phyloP scores from a whole-genome alignment of 2,797 vertebrate species.

The Takifugu rubripes region DNA sequence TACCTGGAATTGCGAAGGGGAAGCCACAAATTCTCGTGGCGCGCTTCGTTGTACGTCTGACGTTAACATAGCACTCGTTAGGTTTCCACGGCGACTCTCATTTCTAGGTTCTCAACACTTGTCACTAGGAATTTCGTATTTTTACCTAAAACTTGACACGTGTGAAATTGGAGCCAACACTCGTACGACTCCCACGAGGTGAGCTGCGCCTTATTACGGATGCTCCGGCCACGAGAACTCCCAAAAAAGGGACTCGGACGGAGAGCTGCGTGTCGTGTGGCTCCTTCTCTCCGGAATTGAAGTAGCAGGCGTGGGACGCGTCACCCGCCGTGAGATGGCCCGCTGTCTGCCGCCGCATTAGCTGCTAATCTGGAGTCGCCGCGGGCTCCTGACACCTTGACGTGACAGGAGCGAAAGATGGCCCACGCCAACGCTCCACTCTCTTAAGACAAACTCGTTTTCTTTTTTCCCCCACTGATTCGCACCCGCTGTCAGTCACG shows the following conservation, averaged over 20 bases:
- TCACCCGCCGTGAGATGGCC: not conserved
- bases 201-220: slow-evolving; percentile 45
- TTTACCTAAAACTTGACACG: slow-evolving; percentile 37
- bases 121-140: too few species aligned
- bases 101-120: slow-evolving; percentile 14
- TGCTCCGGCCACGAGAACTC: slow-evolving; percentile 32
- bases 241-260: slow-evolving; percentile 31
- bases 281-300: slow-evolving; percentile 32
- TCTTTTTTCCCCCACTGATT: slow-evolving; percentile 7
- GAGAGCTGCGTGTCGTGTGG: slow-evolving; percentile 12
- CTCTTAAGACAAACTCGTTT: slow-evolving; percentile 33
- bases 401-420: slow-evolving; percentile 53
- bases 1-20: too few species aligned
- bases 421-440: slow-evolving; percentile 21
- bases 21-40: too few species aligned
- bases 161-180: slow-evolving; percentile 64
- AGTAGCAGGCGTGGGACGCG: slow-evolving; percentile 28
- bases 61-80: too few species aligned
- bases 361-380: slow-evolving; percentile 50
- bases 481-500: slow-evolving; percentile 27
- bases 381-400: slow-evolving; percentile 52
- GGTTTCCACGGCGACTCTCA: not conserved
- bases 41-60: too few species aligned
- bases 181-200: slow-evolving; percentile 34
- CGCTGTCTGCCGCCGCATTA: slow-evolving; percentile 33